Conservation (phyloP, 2,797 vertebrate species). For the Cheirogaleus major region DNA sequence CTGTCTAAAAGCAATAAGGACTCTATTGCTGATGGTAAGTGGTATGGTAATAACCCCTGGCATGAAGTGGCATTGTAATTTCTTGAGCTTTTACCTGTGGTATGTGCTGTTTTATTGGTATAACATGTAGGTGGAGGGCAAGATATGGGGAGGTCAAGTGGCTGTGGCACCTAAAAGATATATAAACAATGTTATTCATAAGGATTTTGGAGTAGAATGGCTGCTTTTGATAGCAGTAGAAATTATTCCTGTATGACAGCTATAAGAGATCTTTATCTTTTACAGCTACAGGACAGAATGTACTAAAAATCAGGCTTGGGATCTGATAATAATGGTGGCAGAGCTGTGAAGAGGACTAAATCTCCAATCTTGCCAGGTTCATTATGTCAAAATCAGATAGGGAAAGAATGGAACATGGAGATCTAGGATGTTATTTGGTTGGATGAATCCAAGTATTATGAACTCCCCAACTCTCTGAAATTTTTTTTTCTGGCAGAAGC, state of each 20-base stretch:
- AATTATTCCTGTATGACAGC: neutral
- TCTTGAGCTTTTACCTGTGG: neutral
- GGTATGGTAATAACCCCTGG: neutral
- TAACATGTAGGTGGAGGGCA: neutral
- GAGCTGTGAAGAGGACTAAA: neutral
- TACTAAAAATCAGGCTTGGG: constrained; percentile 17
- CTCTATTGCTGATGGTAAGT: neutral
- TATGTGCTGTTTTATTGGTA: constrained; percentile 15
- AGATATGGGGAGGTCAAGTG: neutral
- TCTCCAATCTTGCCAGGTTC: neutral
- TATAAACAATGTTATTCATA: neutral
- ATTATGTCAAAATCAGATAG: constrained; percentile 39
- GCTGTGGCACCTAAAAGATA: neutral
- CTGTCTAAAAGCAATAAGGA: neutral
- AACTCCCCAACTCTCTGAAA: neutral
- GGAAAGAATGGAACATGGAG: constrained; percentile 1
- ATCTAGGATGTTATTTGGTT: constrained; percentile 26
- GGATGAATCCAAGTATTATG: neutral
- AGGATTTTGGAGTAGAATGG: neutral
- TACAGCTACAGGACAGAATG: neutral
- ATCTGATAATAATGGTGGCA: neutral
- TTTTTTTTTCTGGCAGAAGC: neutral
- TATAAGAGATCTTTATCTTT: neutral
- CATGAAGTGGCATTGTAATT: neutral
- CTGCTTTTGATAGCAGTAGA: constrained; percentile 25